phyloP scores from a whole-genome alignment of 2,797 vertebrate species.

The Rhadinocentrus ornatus region DNA sequence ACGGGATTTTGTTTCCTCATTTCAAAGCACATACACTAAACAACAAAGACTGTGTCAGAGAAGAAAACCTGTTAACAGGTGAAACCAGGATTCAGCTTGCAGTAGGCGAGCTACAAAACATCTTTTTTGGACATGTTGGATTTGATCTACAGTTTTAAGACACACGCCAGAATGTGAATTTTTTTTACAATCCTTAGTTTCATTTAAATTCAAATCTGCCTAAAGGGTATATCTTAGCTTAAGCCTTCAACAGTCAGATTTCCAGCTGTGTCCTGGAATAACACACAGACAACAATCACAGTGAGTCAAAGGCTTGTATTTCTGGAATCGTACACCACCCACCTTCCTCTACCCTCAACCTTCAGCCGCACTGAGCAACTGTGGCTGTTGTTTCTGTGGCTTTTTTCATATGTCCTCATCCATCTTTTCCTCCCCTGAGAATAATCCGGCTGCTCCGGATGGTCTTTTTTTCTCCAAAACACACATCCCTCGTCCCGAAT shows the following conservation, averaged over 20 bases:
- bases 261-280: conserved; percentile 50
- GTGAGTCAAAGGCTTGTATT: conserved; percentile 65
- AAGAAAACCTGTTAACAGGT: background rate
- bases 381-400: conserved; percentile 42
- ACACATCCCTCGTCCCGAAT: conserved; percentile 15
- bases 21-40: conserved; percentile 11
- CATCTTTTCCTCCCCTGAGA: conserved; percentile 13
- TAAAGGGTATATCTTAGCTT: conserved; percentile 38
- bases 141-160: conserved; percentile 34
- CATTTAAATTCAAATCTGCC: conserved; percentile 35
- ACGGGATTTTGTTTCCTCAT: conserved; percentile 3
- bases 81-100: background rate
- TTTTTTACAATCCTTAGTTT: conserved; percentile 43
- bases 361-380: conserved; percentile 43
- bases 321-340: conserved; percentile 48
- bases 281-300: conserved; percentile 47
- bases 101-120: conserved; percentile 1
- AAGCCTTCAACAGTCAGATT: conserved; percentile 42
- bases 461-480: conserved; percentile 13
- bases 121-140: conserved; percentile 11
- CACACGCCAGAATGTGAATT: conserved; percentile 39
- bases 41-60: background rate
- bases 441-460: background rate
- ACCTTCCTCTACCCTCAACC: conserved; percentile 50
- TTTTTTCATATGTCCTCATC: conserved; percentile 26